Evolutionary conservation across 2,888 invertebrate genomes (phyloP), one percentile per base, ranked within the genome.

Genomic region (Aphrophora alni): DNA sequence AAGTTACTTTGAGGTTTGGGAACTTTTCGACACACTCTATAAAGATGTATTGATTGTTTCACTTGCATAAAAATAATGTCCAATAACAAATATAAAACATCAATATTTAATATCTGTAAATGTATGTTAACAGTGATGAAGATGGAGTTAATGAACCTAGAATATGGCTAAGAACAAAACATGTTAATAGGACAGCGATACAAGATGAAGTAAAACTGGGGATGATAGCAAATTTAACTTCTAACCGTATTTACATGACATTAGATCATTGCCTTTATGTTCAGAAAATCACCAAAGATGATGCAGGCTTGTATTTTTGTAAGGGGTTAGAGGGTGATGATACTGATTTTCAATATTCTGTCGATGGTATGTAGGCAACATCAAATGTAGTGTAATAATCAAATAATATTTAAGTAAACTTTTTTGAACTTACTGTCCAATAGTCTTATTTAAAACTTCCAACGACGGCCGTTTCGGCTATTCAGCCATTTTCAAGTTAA

Each of bases 281-380:
- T 71, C 87, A 87, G 80, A 87, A 89, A 82, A 86, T 91, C 24
- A 85, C 86, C 0, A 38, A 75, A 0, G 82, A 86, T 5, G 91
- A 91, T 84, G 85, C 87, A 2, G 91, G 90, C 0, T 86, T 90
- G 83, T 91, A 91, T 86, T 89, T 88, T 78, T 91, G 91, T 82
- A 88, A 88, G 82, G 88, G 89, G 21, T 84, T 86, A n/a, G 87
- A 88, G 1, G 87, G 80, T 38, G 82, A 82, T 28, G 84, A 83
- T 25, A 25, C 44, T 1, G 76, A 82, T 84, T 88, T 89, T 73
- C 85, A 59, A 8, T 59, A 59, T 59, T 5, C 59, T 21, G 21
- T 91, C 21, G 91, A 91, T 85, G 86, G 90, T 89, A 86, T n/a
- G 59, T 59, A 21, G n/a, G n/a, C n/a, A n/a, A n/a, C n/a, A n/a